These are phyloP conservation scores for Microtus ochrogaster DNA, from an alignment of 2,113 vertebrate genomes.

Conservation along the genomic window DNA sequence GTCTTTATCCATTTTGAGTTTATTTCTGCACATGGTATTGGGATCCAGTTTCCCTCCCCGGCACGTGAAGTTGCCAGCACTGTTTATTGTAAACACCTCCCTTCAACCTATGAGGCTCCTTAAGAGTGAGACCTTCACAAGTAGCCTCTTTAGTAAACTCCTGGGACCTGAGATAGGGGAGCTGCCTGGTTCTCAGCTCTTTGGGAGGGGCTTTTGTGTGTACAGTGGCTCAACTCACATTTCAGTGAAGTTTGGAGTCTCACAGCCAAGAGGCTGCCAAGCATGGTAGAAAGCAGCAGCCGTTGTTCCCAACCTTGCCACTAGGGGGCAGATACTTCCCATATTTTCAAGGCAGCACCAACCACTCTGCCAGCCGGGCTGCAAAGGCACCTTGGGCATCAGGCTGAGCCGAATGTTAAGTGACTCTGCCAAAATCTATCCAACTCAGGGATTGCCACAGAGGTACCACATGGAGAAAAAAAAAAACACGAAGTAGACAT, in stretches of 20 bases:
- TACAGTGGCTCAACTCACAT: too few relatives aligned
- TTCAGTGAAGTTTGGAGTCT: too few relatives aligned
- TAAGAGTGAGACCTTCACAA: not conserved
- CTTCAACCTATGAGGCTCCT: not conserved
- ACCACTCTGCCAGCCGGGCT: not conserved
- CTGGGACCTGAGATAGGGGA: too few relatives aligned
- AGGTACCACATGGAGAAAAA: not conserved
- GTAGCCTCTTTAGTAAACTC: not conserved
- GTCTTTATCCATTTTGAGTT: not conserved
- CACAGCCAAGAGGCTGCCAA: too few relatives aligned
- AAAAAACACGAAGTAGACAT: not conserved
- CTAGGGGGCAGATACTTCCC: constrained; percentile 80
- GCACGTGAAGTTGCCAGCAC: not conserved
- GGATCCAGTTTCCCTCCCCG: too few relatives aligned
- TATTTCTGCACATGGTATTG: not conserved
- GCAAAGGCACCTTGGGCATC: constrained; percentile 21
- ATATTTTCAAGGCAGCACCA: constrained; percentile 1
- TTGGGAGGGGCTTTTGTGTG: not conserved
- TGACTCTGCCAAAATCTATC: not conserved
- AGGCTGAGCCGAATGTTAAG: not conserved
- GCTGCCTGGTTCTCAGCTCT: not conserved
- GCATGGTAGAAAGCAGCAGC: fast-evolving
- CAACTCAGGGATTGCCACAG: not conserved
- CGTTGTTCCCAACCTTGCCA: constrained; percentile 68
- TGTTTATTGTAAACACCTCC: not conserved